These are phyloP conservation scores for Charina bottae DNA, from an alignment of 2,113 vertebrate species.

Conservation along the genomic window DNA sequence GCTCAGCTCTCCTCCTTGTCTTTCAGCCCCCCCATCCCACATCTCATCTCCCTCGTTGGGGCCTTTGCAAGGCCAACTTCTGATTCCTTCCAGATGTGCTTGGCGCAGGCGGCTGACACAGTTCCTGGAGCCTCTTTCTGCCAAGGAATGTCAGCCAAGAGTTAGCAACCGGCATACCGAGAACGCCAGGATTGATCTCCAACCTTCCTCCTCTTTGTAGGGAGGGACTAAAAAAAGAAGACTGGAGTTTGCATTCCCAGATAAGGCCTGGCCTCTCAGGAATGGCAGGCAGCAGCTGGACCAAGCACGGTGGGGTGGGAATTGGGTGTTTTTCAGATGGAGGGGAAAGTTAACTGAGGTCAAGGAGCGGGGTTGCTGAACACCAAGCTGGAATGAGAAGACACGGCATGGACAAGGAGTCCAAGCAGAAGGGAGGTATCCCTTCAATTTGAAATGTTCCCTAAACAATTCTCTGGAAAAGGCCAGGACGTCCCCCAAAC, in stretches of 20 bases:
- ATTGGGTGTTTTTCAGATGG: background rate
- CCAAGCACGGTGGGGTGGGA: slow-evolving; percentile 8
- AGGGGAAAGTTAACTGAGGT: background rate
- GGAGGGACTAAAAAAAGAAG: slow-evolving; percentile 7
- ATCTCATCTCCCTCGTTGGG: slow-evolving; percentile 12
- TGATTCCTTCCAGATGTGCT: slow-evolving; percentile 70
- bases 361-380: background rate
- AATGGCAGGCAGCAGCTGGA: background rate
- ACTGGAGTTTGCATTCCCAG: slow-evolving; percentile 10
- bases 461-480: background rate
- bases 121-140: slow-evolving; percentile 57
- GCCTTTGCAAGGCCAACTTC: background rate
- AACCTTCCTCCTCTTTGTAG: slow-evolving; percentile 16
- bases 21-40: background rate
- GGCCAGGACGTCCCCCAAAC: background rate
- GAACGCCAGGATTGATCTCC: slow-evolving; percentile 37
- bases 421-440: background rate
- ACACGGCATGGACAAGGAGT: background rate
- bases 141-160: slow-evolving; percentile 72
- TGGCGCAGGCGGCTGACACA: slow-evolving; percentile 57
- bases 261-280: background rate
- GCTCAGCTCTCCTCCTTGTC: background rate
- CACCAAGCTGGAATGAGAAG: background rate
- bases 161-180: slow-evolving; percentile 63
- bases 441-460: background rate